Percentiles rank a stretch among this genome's conserved stretches.
Evolutionary conservation across 1,140 invertebrate species (phyloP).

Genomic region (Eufriesea mexicana): DNA sequence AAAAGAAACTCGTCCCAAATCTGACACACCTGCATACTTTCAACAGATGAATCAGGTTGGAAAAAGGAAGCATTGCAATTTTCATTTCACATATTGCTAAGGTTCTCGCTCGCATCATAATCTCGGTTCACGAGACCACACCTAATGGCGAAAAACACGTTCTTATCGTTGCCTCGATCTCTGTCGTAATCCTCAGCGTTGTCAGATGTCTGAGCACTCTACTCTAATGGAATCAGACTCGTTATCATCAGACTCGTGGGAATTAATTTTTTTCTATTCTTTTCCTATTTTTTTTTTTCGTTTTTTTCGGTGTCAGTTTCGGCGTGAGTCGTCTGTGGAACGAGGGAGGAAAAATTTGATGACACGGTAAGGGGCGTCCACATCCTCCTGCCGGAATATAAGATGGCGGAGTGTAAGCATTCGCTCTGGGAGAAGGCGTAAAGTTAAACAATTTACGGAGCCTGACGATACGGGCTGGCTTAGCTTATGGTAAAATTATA

Average conservation of each 20-base stretch:
- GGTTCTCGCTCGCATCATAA: background rate
- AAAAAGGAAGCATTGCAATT: background rate
- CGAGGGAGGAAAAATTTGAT: slow-evolving; percentile 15
- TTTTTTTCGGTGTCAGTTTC: background rate
- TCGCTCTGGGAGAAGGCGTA: background rate
- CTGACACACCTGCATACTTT: too few species aligned
- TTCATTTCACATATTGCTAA: background rate
- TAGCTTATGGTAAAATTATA: slow-evolving; percentile 47
- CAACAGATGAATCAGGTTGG: too few species aligned
- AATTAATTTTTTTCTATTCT: background rate
- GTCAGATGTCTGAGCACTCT: slow-evolving; percentile 12
- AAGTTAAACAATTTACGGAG: slow-evolving; percentile 50
- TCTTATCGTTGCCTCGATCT: background rate
- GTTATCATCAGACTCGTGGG: background rate
- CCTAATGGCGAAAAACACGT: background rate
- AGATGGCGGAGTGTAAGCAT: background rate
- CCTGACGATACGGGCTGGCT: background rate
- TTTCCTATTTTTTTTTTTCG: too few species aligned
- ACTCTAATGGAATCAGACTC: background rate
- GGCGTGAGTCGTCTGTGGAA: background rate
- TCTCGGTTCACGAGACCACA: background rate
- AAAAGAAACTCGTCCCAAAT: too few species aligned
- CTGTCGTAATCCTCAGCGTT: background rate
- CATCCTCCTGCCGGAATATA: slow-evolving; percentile 8
- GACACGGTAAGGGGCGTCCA: background rate